Conservation (phyloP, 2,888 invertebrate species). For the Pogonocherus hispidulus region DNA sequence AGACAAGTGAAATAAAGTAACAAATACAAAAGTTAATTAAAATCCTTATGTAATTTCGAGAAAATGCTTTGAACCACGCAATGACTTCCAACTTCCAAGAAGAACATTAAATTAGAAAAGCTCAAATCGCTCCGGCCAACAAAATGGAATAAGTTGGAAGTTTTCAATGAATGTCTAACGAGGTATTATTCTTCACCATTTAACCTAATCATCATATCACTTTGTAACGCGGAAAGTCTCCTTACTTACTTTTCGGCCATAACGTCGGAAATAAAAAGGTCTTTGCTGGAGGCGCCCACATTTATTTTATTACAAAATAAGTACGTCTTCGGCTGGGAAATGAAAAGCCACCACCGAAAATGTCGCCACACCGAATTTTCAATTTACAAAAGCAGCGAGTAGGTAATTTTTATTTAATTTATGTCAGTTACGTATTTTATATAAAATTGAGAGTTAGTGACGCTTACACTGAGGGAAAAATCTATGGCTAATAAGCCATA, state of each 20-base stretch:
- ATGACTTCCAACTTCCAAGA: conserved; percentile 42
- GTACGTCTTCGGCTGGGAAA: background rate
- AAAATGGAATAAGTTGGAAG: conserved; percentile 65
- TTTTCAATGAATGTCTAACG: conserved; percentile 69
- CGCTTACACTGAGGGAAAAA: no score
- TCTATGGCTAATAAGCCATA: no score
- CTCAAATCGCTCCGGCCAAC: conserved; percentile 64
- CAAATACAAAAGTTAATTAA: conserved; percentile 60
- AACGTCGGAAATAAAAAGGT: conserved; percentile 45
- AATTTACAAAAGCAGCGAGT: background rate
- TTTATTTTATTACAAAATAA: conserved; percentile 32
- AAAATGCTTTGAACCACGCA: conserved; percentile 46
- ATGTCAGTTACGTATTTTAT: no score
- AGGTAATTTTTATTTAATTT: no score
- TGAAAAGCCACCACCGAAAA: background rate
- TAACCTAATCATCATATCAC: conserved; percentile 69
- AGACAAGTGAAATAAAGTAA: conserved; percentile 37
- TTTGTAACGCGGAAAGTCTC: conserved; percentile 64
- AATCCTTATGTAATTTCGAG: conserved; percentile 56
- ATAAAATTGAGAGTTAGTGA: no score
- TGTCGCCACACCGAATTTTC: background rate
- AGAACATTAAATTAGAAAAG: conserved; percentile 66
- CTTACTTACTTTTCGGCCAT: conserved; percentile 40
- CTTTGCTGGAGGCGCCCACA: conserved; percentile 33
- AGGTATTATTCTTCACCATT: conserved; percentile 69